A percentile compares a stretch with the other conserved stretches of the same genome.
Evolutionary conservation across 2,797 vertebrate genomes (phyloP).

Genomic region (Vultur gryphus): DNA sequence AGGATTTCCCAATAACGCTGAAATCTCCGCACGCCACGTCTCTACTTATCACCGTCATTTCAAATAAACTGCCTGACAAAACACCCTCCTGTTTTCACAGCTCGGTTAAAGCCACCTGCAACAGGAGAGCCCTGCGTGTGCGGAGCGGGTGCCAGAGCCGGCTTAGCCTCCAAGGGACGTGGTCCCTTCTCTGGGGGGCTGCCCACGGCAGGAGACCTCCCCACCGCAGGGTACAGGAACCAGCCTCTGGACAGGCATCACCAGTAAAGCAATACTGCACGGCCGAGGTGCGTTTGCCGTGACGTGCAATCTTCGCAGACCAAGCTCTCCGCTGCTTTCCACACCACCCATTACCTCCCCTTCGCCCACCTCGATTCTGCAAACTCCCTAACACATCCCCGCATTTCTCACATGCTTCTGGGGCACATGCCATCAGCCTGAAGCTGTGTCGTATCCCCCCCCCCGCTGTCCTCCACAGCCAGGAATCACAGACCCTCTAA

Average conservation of each 20-base stretch:
- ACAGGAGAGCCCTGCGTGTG: rapidly evolving
- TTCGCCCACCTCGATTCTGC: rapidly evolving
- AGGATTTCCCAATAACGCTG: neutral
- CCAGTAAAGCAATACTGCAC: rapidly evolving
- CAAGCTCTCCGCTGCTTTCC: neutral
- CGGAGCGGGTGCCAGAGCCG: rapidly evolving
- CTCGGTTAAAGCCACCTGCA: neutral
- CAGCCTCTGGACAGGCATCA: rapidly evolving
- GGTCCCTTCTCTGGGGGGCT: neutral
- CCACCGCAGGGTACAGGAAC: neutral
- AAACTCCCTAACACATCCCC: neutral
- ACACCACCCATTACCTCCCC: rapidly evolving
- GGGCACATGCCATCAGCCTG: too few species aligned
- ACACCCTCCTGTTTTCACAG: rapidly evolving
- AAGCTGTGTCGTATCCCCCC: rapidly evolving
- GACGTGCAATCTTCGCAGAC: rapidly evolving
- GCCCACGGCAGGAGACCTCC: neutral
- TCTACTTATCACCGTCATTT: neutral
- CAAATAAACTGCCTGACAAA: neutral
- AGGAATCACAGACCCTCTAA: neutral
- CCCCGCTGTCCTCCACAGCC: rapidly evolving
- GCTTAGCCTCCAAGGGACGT: rapidly evolving
- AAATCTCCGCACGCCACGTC: neutral
- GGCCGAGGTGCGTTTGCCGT: rapidly evolving
- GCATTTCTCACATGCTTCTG: rapidly evolving